Evolutionary conservation across 2,113 vertebrate species (phyloP).

Genomic region (Chionodraco myersi): DNA sequence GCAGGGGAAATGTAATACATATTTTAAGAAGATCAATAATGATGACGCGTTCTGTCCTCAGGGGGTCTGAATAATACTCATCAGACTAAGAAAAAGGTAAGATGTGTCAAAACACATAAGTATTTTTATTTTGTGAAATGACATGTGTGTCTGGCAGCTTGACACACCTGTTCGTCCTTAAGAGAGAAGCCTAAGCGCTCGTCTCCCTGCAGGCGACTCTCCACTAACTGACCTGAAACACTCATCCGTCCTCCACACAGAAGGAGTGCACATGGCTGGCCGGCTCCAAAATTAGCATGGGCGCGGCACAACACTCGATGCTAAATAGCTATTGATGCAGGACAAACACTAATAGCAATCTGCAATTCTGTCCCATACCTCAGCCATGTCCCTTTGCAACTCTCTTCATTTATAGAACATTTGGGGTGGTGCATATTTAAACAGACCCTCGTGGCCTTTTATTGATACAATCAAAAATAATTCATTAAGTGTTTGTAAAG

Average conservation of each 20-base stretch:
- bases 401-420: slow-evolving; percentile 51
- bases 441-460: slow-evolving; percentile 51
- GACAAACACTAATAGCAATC: slow-evolving; percentile 56
- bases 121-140: slow-evolving; percentile 2
- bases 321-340: slow-evolving; percentile 71
- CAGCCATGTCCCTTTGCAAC: slow-evolving; percentile 44
- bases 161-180: slow-evolving; percentile 36
- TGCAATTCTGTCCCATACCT: slow-evolving; percentile 51
- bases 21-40: slow-evolving; percentile 38
- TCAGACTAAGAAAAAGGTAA: slow-evolving; percentile 32
- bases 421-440: slow-evolving; percentile 43
- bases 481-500: slow-evolving; percentile 76
- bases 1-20: slow-evolving; percentile 20
- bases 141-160: slow-evolving; percentile 4
- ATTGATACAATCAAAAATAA: slow-evolving; percentile 71
- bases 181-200: slow-evolving; percentile 31
- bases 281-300: slow-evolving; percentile 61
- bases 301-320: slow-evolving; percentile 51
- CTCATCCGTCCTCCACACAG: slow-evolving; percentile 45
- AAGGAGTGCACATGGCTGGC: slow-evolving; percentile 26
- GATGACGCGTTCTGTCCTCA: slow-evolving; percentile 14
- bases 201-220: slow-evolving; percentile 37
- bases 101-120: slow-evolving; percentile 24
- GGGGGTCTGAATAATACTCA: slow-evolving; percentile 20
- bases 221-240: slow-evolving; percentile 57